Base-by-base conservation (phyloP, 2,113 vertebrate genomes). In the Marmota flaviventris region DNA sequence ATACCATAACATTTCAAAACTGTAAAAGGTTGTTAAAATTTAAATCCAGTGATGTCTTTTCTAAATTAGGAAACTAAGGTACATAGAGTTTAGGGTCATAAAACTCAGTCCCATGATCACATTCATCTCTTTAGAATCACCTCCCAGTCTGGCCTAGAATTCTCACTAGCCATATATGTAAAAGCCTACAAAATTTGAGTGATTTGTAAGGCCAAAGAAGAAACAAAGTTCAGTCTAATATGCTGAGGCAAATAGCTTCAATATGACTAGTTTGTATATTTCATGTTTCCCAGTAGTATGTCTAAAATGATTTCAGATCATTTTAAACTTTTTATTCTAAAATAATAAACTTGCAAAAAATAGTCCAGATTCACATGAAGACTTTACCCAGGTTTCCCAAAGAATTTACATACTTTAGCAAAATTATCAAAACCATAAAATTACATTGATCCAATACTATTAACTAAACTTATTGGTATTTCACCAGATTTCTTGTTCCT, bases 271-370 rank as follows among this genome's bases (percentile, higher is more conserved):
- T 78, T 87, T 79, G 72, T 51, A 4, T 32, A 86, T 72, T 96
- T 84, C 10, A 53, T 75, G 27, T 65, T 87, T 29, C 39, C 48
- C n/a, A 63, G 39, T 78, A 87, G 48, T 69, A 70, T 91, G 51
- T 17, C 16, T 90, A 42, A 34, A 48, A 45, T 45, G 7, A 86
- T 53, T 89, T 77, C 45, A 86, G 53, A 82, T 92, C 16, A 69
- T 73, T 93, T 91, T 88, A 58, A 91, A 90, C 25, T 45, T 88
- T 2, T 70, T 72, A 86, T 92, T 90, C 51, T 51, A 82, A 93
- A 48, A 77, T 94, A n/a, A 94, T 51, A 83, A 25, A 83, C 34
- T 90, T 89, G 5, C 25, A 79, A 58, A 79, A 81, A 89, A 39
- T 87, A 61, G 14, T 82, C 37, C 65, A 95, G 34, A 34, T 85